phyloP scores from a whole-genome alignment of 1,140 invertebrate species.

The Sipha flava region DNA sequence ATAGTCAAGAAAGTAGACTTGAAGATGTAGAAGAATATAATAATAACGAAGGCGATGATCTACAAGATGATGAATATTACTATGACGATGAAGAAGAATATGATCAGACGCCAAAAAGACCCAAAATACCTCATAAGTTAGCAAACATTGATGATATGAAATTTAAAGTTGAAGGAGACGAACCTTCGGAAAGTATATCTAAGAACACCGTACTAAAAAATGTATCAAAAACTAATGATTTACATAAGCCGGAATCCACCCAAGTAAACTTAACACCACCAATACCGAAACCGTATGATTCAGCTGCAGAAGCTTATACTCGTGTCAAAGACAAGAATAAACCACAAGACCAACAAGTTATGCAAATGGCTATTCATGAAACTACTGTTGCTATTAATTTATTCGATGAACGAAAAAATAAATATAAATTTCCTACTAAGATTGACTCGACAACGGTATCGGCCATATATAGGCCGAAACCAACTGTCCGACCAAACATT shows the following conservation, averaged over 20 bases:
- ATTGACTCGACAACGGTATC: conserved; percentile 19
- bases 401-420: neutral
- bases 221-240: neutral
- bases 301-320: conserved; percentile 32
- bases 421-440: neutral
- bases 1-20: conserved; percentile 18
- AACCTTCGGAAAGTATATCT: conserved; percentile 2
- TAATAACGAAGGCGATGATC: neutral
- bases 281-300: conserved; percentile 10
- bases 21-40: conserved; percentile 3
- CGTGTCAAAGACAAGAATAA: conserved; percentile 34
- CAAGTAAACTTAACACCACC: neutral
- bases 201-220: conserved; percentile 10
- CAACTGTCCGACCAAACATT: conserved; percentile 15
- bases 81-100: conserved; percentile 34
- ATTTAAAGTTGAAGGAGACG: neutral
- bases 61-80: conserved; percentile 32
- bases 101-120: conserved; percentile 20
- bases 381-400: conserved; percentile 5
- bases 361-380: conserved; percentile 21
- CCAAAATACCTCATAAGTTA: conserved; percentile 22
- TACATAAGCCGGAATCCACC: neutral
- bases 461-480: neutral
- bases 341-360: conserved; percentile 19
- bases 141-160: conserved; percentile 29